A percentile compares a stretch with the other conserved stretches of the same genome.
These are phyloP conservation scores for Dioctria linearis DNA, from an alignment of 2,888 invertebrate species.

Conservation along the genomic window DNA sequence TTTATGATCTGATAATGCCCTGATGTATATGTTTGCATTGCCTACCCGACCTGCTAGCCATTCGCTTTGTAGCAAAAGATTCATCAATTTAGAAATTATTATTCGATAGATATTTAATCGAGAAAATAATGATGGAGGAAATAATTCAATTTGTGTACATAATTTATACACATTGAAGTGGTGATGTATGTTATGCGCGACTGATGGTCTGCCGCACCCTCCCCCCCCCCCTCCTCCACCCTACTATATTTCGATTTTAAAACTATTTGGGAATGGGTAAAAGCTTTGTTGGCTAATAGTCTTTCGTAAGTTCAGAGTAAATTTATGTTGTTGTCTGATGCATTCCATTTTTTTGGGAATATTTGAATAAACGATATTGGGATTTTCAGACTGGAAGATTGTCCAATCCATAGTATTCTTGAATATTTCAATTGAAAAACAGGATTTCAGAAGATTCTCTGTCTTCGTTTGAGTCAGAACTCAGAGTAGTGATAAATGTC, in stretches of 20 bases:
- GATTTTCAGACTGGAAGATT: no score
- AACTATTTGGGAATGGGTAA: conserved; percentile 17
- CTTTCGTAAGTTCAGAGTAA: no score
- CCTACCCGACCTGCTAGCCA: neutral
- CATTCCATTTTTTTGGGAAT: no score
- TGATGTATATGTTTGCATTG: conserved; percentile 15
- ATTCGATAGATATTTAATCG: conserved; percentile 35
- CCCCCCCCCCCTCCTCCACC: no score
- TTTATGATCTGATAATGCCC: conserved; percentile 35
- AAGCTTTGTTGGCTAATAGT: neutral
- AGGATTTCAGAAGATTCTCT: no score
- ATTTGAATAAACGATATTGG: no score
- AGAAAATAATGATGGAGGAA: conserved; percentile 19
- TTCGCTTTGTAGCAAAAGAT: conserved; percentile 1
- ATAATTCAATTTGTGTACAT: conserved; percentile 32
- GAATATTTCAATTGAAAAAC: no score
- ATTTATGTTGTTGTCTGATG: no score
- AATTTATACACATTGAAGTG: conserved; percentile 21
- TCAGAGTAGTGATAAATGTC: no score
- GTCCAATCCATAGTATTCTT: no score
- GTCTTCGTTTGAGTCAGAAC: no score
- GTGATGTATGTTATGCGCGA: neutral
- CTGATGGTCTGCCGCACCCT: neutral
- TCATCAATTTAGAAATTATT: conserved; percentile 34
- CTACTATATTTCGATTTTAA: neutral